Conservation (phyloP, 2,888 invertebrate species). For the Torymus tubicola region DNA sequence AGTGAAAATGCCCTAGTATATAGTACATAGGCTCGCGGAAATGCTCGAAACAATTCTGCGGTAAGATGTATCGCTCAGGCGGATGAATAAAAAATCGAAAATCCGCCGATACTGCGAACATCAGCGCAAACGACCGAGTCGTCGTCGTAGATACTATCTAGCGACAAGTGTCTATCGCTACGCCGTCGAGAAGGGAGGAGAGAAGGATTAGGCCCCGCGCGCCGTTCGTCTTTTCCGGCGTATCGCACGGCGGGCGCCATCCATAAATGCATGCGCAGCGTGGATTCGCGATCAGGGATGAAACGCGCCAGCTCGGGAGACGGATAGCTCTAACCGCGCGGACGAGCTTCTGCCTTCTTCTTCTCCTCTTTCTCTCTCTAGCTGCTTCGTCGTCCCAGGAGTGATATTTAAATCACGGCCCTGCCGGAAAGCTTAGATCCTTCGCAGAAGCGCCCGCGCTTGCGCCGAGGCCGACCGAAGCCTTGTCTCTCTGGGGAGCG, state of each 20-base stretch:
- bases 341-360: slow-evolving; percentile 4
- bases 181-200: neutral
- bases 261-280: slow-evolving; percentile 53
- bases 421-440: slow-evolving; percentile 58
- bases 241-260: slow-evolving; percentile 17
- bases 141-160: no score
- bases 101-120: neutral
- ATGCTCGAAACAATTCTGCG: neutral
- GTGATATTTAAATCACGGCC: slow-evolving; percentile 64
- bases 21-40: neutral
- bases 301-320: slow-evolving; percentile 19
- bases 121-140: no score
- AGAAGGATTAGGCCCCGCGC: slow-evolving; percentile 13
- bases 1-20: neutral
- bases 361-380: neutral
- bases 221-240: neutral
- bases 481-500: slow-evolving; percentile 41
- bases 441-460: slow-evolving; percentile 8
- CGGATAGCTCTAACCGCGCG: slow-evolving; percentile 45
- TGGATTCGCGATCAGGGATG: slow-evolving; percentile 38
- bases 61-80: neutral
- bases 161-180: slow-evolving; percentile 5
- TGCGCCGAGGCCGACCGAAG: slow-evolving; percentile 31
- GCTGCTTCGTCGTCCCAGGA: slow-evolving; percentile 50
- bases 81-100: slow-evolving; percentile 17